Conservation (phyloP, 2,113 vertebrate genomes). For the Romanogobio albipinnatus region DNA sequence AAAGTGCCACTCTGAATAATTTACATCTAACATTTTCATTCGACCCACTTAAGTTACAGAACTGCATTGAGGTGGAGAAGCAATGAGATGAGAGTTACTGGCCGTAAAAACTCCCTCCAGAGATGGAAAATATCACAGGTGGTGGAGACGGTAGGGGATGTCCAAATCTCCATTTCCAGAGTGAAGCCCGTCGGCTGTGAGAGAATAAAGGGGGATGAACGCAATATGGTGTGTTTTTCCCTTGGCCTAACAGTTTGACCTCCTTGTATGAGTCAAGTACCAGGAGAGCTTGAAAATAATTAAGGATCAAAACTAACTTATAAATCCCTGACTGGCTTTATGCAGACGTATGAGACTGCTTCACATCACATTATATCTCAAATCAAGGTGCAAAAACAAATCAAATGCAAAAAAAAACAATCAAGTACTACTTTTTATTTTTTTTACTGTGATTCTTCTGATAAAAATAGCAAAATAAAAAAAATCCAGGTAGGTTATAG, state of each 20-base stretch:
- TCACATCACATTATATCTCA: neutral
- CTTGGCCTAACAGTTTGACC: slow-evolving; percentile 60
- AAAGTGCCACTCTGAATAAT: slow-evolving; percentile 43
- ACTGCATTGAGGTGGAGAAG: slow-evolving; percentile 46
- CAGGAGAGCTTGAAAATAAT: slow-evolving; percentile 64
- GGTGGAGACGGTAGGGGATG: slow-evolving; percentile 55
- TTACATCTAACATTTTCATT: slow-evolving; percentile 37
- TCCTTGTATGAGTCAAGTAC: slow-evolving; percentile 60
- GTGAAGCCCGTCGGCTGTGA: slow-evolving; percentile 42
- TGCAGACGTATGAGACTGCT: neutral
- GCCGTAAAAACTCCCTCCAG: slow-evolving; percentile 55
- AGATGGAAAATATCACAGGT: slow-evolving; percentile 62
- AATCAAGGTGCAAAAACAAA: neutral
- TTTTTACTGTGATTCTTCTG: too few species aligned
- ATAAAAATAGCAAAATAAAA: too few species aligned
- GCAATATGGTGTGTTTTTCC: slow-evolving; percentile 62
- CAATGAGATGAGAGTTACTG: slow-evolving; percentile 50
- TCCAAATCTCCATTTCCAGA: slow-evolving; percentile 45
- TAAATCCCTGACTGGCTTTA: slow-evolving; percentile 3
- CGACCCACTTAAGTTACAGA: slow-evolving; percentile 55
- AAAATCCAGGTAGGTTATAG: too few species aligned
- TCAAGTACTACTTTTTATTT: neutral
- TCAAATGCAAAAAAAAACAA: neutral
- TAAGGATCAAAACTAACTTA: slow-evolving; percentile 56
- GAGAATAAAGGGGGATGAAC: slow-evolving; percentile 39